These are phyloP conservation scores for Brachyhypopomus gauderio DNA, from an alignment of 2,113 vertebrate species.

Conservation along the genomic window DNA sequence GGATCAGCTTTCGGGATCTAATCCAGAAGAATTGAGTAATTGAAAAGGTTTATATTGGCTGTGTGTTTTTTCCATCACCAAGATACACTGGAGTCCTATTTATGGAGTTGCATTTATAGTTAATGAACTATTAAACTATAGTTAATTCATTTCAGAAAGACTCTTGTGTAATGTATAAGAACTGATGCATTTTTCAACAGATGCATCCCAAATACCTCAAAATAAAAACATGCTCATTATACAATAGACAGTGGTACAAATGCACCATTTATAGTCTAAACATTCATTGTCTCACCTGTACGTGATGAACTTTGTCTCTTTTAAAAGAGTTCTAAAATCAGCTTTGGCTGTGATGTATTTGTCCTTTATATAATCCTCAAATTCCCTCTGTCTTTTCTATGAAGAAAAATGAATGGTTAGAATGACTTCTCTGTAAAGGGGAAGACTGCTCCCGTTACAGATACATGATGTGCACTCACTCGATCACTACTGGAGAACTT, in stretches of 20 bases:
- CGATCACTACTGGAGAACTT: slow-evolving; percentile 98
- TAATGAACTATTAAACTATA: too few species aligned
- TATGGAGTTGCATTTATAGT: too few species aligned
- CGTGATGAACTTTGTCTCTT: slow-evolving; percentile 99
- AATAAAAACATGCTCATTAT: not conserved
- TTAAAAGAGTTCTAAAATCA: slow-evolving; percentile 94
- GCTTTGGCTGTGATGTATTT: slow-evolving; percentile 99
- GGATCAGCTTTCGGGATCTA: slow-evolving; percentile 96
- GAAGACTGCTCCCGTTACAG: not conserved
- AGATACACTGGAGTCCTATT: too few species aligned
- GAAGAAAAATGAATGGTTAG: slow-evolving; percentile 18
- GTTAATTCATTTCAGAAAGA: not conserved
- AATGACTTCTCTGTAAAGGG: not conserved
- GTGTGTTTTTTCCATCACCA: too few species aligned
- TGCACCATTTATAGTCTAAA: not conserved
- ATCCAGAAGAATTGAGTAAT: not conserved
- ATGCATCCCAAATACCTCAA: not conserved
- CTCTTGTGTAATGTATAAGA: not conserved
- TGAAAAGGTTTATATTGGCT: not conserved
- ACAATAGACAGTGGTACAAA: not conserved
- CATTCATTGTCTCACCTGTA: slow-evolving; percentile 83
- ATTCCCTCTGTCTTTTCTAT: slow-evolving; percentile 96
- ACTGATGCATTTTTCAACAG: not conserved
- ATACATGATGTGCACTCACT: slow-evolving; percentile 70
- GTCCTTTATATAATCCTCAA: slow-evolving; percentile 99